Conservation (phyloP, 2,113 vertebrate species). For the Rhodinocichla rosea region DNA sequence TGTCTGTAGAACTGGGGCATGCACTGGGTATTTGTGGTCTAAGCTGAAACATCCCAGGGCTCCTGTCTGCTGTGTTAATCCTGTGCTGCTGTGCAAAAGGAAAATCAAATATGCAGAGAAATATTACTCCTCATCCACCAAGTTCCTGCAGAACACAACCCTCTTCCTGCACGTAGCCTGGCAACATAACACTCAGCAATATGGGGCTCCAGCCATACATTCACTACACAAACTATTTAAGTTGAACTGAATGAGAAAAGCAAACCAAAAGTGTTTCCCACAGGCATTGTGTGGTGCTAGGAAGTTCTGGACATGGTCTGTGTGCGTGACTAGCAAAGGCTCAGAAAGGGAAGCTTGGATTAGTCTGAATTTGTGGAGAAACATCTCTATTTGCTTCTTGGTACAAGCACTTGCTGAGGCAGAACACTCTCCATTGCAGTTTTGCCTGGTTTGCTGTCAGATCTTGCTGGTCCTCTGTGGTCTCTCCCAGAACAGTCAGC, state of each 20-base stretch:
- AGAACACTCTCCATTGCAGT: accelerated
- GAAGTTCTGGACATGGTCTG: not conserved
- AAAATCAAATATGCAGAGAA: not conserved
- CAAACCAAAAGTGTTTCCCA: not conserved
- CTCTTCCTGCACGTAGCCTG: not conserved
- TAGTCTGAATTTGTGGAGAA: not conserved
- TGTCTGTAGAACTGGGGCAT: not conserved
- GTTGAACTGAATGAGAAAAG: not conserved
- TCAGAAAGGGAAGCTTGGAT: not conserved
- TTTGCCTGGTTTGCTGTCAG: not conserved
- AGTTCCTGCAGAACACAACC: not conserved
- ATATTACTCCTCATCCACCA: not conserved
- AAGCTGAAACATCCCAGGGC: not conserved
- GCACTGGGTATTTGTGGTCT: not conserved
- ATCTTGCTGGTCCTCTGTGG: not conserved
- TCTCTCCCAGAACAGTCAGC: not conserved
- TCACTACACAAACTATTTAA: not conserved
- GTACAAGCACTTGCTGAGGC: not conserved
- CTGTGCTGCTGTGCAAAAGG: not conserved
- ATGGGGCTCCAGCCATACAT: accelerated
- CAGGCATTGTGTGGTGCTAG: not conserved
- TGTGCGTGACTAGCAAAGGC: not conserved
- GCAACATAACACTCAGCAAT: not conserved
- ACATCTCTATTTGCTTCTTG: not conserved
- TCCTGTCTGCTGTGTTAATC: not conserved